phyloP scores from a whole-genome alignment of 2,888 invertebrate genomes.

The Eupithecia centaureata region DNA sequence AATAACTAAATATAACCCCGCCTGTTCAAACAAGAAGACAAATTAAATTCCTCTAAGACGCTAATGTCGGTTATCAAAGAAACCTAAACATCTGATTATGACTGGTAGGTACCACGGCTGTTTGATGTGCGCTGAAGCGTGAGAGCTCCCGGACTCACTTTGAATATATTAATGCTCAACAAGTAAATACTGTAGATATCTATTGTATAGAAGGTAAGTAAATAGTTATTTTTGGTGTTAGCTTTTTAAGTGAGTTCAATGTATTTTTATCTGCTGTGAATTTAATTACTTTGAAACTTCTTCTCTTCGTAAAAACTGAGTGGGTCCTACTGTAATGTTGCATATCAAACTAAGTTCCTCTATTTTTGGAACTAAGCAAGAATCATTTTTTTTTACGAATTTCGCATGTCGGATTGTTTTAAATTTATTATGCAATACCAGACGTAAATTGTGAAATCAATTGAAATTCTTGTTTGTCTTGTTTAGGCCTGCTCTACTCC shows the following conservation, averaged over 20 bases:
- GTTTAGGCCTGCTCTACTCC: too few relatives aligned
- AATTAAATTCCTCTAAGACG: constrained; percentile 79
- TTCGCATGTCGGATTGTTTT: neutral
- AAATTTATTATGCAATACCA: neutral
- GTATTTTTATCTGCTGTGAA: too few relatives aligned
- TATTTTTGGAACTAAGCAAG: too few relatives aligned
- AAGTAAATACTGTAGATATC: constrained; percentile 41
- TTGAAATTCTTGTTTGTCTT: neutral
- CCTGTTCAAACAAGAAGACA: constrained; percentile 59
- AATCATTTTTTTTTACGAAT: neutral
- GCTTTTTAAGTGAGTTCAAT: neutral
- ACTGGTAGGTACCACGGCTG: constrained; percentile 59
- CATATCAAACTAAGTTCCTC: too few relatives aligned
- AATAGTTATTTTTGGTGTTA: neutral
- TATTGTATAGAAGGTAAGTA: constrained; percentile 29
- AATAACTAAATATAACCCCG: constrained; percentile 6
- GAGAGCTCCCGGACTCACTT: constrained; percentile 54
- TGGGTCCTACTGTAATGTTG: too few relatives aligned
- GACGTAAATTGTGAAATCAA: neutral
- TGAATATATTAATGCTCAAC: constrained; percentile 44
- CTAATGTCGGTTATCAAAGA: constrained; percentile 79
- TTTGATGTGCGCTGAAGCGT: constrained; percentile 73
- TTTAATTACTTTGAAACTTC: too few relatives aligned
- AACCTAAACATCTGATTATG: constrained; percentile 77
- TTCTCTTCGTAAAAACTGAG: too few relatives aligned